phyloP scores from a whole-genome alignment of 2,113 vertebrate genomes.

The Chascanopsetta lugubris region DNA sequence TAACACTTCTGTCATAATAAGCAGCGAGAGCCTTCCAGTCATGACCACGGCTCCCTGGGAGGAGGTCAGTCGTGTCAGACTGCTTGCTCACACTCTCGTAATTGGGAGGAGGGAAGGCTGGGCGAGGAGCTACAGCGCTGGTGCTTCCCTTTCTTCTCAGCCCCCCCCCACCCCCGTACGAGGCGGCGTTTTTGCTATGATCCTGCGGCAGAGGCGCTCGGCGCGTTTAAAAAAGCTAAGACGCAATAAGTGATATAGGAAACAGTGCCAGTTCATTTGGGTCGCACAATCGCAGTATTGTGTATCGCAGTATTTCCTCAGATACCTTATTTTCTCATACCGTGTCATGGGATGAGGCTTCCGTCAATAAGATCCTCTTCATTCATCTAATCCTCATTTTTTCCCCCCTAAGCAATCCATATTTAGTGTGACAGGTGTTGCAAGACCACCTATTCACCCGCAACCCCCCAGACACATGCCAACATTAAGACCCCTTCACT shows the following conservation, averaged over 20 bases:
- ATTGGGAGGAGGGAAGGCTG: slow-evolving; percentile 60
- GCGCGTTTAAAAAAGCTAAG: slow-evolving; percentile 4
- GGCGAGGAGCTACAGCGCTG: slow-evolving; percentile 6
- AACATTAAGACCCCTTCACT: slow-evolving; percentile 54
- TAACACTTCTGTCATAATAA: slow-evolving; percentile 68
- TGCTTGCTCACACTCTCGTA: slow-evolving; percentile 58
- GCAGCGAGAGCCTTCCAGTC: slow-evolving; percentile 60
- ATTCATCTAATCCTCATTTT: slow-evolving; percentile 40
- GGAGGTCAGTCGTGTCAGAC: slow-evolving; percentile 64
- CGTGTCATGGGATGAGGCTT: slow-evolving; percentile 36
- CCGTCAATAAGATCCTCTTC: slow-evolving; percentile 41
- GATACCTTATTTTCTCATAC: slow-evolving; percentile 12
- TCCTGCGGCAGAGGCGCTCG: slow-evolving; percentile 16
- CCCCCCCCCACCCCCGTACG: too few relatives aligned
- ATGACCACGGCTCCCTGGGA: slow-evolving; percentile 48
- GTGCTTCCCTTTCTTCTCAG: slow-evolving; percentile 24
- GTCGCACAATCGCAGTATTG: background rate
- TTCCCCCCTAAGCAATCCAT: slow-evolving; percentile 40
- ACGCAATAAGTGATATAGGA: slow-evolving; percentile 11
- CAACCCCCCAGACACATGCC: slow-evolving; percentile 30
- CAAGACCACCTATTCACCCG: slow-evolving; percentile 51
- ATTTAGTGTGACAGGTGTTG: slow-evolving; percentile 60
- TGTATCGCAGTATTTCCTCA: slow-evolving; percentile 6
- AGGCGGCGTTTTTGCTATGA: background rate
- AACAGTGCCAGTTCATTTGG: slow-evolving; percentile 29